Conservation (phyloP, 2,113 vertebrate species). For the Merops nubicus region DNA sequence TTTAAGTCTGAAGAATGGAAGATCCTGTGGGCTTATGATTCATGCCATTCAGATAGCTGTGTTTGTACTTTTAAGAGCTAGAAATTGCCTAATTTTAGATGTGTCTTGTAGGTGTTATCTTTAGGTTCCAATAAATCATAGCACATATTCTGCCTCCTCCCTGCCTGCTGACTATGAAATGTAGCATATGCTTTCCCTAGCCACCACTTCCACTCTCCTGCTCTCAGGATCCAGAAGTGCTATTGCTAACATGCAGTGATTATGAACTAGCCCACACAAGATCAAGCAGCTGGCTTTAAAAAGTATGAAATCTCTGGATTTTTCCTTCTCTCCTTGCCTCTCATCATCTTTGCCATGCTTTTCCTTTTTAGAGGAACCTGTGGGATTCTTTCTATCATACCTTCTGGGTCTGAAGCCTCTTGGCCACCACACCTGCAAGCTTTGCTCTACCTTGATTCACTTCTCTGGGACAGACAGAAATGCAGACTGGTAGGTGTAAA, state of each 20-base stretch:
- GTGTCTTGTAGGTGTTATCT: background rate
- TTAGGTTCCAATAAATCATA: background rate
- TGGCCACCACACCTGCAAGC: background rate
- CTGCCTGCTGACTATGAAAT: background rate
- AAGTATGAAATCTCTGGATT: background rate
- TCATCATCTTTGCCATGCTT: background rate
- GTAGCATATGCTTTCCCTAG: background rate
- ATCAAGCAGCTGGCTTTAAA: background rate
- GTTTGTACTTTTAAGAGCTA: background rate
- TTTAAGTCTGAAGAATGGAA: background rate
- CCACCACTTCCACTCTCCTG: background rate
- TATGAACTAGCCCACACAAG: background rate
- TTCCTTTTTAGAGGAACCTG: background rate
- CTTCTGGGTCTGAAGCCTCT: background rate
- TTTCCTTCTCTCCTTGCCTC: background rate
- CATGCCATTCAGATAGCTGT: background rate
- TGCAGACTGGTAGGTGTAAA: background rate
- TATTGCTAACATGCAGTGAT: background rate
- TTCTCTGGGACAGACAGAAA: background rate
- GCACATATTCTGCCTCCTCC: background rate
- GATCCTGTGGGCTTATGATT: background rate
- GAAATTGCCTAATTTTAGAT: background rate
- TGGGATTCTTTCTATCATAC: background rate
- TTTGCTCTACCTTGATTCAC: background rate
- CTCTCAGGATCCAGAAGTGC: background rate